These are phyloP conservation scores for Mycalesis mineus DNA, from an alignment of 2,888 invertebrate species.

Conservation along the genomic window DNA sequence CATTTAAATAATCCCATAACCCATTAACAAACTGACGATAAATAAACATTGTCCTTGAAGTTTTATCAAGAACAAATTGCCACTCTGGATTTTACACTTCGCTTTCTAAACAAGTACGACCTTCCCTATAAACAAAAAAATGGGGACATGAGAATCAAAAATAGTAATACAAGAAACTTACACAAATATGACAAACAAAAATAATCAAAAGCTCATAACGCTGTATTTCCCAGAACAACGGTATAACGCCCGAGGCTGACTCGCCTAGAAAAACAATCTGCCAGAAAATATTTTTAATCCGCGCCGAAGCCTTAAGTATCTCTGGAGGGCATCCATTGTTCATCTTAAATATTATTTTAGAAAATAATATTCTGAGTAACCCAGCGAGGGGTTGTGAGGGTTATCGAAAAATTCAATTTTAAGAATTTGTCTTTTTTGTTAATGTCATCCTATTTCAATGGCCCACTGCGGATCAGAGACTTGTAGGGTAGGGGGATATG, in stretches of 20 bases:
- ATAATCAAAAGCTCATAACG: background rate
- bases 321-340: constrained; percentile 8
- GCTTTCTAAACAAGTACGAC: no score
- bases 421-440: no score
- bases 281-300: constrained; percentile 9
- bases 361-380: background rate
- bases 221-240: background rate
- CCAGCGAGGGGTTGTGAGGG: no score
- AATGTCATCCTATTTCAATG: no score
- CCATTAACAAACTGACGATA: no score
- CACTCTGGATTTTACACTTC: no score
- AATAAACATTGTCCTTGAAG: background rate
- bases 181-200: background rate
- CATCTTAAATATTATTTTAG: constrained; percentile 6
- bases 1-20: no score
- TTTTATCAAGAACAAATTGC: no score
- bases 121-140: no score
- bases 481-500: background rate
- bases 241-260: background rate
- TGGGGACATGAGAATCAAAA: background rate
- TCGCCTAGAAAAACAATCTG: constrained; percentile 7
- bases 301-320: constrained; percentile 5
- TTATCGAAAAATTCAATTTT: no score
- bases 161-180: background rate
- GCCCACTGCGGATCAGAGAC: no score